Evolutionary conservation across 2,113 vertebrate species (phyloP).

Genomic region (Psophia crepitans): DNA sequence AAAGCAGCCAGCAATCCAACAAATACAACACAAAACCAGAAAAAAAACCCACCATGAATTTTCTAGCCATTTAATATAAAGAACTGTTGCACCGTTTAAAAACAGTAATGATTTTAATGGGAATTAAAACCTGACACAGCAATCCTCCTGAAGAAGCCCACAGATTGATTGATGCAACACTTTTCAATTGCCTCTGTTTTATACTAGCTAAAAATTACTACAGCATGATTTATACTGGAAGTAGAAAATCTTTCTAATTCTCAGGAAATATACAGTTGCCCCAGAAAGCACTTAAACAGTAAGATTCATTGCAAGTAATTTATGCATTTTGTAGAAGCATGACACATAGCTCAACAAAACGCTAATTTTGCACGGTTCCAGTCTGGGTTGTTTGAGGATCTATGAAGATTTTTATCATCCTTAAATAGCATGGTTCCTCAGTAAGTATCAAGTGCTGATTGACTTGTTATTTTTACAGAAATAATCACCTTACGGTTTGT

Average conservation of each 20-base stretch:
- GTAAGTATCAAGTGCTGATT: not conserved
- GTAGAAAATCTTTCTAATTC: not conserved
- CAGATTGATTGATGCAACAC: not conserved
- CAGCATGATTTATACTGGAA: not conserved
- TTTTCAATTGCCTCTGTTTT: not conserved
- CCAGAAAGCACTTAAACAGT: not conserved
- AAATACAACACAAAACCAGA: not conserved
- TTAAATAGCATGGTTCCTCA: not conserved
- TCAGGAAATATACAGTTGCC: not conserved
- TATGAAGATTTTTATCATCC: not conserved
- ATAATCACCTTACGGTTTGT: not conserved
- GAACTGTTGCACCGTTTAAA: not conserved
- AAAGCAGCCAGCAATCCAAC: not conserved
- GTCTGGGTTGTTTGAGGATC: not conserved
- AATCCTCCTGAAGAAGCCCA: not conserved
- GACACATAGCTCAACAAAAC: not conserved
- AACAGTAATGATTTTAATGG: not conserved
- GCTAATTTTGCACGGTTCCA: not conserved
- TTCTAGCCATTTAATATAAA: not conserved
- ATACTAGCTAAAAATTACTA: not conserved
- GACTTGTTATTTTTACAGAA: not conserved
- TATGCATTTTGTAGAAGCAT: not conserved
- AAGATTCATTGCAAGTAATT: not conserved
- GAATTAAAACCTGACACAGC: not conserved
- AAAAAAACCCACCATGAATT: not conserved